phyloP scores from a whole-genome alignment of 2,888 invertebrate genomes.

The Plusia festucae region DNA sequence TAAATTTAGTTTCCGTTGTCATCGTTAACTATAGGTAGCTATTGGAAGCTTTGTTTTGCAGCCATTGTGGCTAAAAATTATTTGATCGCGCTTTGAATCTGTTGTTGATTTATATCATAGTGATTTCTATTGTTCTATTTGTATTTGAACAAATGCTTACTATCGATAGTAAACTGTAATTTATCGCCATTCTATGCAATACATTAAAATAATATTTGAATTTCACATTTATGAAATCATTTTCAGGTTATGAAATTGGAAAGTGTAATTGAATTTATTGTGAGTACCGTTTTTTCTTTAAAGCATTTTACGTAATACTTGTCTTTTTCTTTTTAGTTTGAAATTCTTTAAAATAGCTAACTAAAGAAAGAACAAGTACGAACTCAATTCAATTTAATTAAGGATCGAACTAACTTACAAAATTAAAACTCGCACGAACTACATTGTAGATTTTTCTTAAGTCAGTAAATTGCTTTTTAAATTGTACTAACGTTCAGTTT shows the following conservation, averaged over 20 bases:
- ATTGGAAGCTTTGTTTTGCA: background rate
- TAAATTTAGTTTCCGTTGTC: background rate
- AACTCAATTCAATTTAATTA: background rate
- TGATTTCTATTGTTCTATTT: background rate
- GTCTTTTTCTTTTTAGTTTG: no score
- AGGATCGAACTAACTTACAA: conserved; percentile 2
- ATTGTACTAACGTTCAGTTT: background rate
- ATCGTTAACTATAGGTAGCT: background rate
- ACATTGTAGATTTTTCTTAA: background rate
- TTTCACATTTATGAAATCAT: no score
- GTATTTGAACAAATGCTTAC: background rate
- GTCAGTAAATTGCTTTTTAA: background rate
- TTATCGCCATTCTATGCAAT: background rate
- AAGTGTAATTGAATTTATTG: background rate
- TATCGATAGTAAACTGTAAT: background rate
- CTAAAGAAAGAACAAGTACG: background rate
- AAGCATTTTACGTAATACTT: no score
- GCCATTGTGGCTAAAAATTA: background rate
- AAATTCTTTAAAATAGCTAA: background rate
- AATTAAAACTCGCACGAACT: background rate
- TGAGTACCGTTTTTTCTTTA: no score
- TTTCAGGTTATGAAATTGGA: background rate
- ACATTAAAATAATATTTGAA: background rate
- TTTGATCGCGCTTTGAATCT: background rate
- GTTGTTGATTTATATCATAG: background rate